These are phyloP conservation scores for Dromiciops gliroides DNA, from an alignment of 2,113 vertebrate species.

Conservation along the genomic window DNA sequence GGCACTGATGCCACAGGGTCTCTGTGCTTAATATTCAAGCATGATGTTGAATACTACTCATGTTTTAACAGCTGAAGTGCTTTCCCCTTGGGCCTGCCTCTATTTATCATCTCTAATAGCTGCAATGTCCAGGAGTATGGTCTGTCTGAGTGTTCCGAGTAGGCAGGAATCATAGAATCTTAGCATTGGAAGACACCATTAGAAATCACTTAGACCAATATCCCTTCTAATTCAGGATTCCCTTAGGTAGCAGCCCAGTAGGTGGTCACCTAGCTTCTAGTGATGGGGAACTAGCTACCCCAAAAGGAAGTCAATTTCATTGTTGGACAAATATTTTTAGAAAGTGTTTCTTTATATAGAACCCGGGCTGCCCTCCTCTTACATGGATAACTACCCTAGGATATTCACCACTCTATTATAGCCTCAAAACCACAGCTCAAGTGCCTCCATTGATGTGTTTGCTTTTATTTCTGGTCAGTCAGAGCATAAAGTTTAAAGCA, in stretches of 20 bases:
- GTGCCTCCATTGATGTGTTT: background rate
- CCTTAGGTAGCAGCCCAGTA: background rate
- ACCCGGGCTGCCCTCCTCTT: background rate
- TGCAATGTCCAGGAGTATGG: background rate
- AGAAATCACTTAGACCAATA: background rate
- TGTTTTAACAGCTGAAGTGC: background rate
- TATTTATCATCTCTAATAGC: slow-evolving; percentile 6
- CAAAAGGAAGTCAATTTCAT: background rate
- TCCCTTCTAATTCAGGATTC: background rate
- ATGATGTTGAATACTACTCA: background rate
- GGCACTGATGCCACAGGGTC: slow-evolving; percentile 51
- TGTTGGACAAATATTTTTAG: background rate
- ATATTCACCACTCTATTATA: background rate
- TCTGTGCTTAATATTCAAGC: background rate
- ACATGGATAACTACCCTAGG: background rate
- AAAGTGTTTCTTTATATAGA: background rate
- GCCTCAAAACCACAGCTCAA: background rate
- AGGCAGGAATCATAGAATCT: background rate
- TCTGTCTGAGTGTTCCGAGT: background rate
- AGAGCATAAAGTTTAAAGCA: background rate
- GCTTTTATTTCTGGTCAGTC: background rate
- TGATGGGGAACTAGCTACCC: background rate
- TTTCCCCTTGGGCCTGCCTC: background rate
- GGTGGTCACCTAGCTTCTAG: background rate
- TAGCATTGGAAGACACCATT: background rate